Conservation (phyloP, 2,797 vertebrate species). For the Yasuhikotakia modesta region DNA sequence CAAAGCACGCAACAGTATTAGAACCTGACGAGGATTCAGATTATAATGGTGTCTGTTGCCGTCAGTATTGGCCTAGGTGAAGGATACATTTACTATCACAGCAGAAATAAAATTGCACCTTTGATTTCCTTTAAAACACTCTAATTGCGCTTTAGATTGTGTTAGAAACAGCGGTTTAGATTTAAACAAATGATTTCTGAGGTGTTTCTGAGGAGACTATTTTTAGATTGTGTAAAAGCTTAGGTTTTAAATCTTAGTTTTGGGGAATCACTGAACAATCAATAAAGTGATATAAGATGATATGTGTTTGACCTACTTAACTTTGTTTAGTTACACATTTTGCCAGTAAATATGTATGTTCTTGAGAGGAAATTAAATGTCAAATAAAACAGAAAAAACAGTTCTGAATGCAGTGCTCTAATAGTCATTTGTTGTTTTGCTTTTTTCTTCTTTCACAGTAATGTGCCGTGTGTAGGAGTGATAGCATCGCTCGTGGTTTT, state of each 20-base stretch:
- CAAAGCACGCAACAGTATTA: neutral
- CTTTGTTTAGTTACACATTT: neutral
- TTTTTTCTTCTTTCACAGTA: conserved; percentile 50
- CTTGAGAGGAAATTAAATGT: neutral
- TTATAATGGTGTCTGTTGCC: neutral
- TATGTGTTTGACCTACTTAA: neutral
- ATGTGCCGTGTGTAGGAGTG: conserved; percentile 35
- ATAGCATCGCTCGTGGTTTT: conserved; percentile 53
- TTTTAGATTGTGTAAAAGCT: neutral
- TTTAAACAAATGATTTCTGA: too few relatives aligned
- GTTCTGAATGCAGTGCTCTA: neutral
- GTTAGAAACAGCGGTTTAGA: too few relatives aligned
- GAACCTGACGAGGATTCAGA: neutral
- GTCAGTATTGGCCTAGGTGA: neutral
- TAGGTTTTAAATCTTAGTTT: neutral
- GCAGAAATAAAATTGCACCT: too few relatives aligned
- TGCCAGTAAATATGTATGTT: neutral
- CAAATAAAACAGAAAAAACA: too few relatives aligned
- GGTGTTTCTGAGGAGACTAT: neutral
- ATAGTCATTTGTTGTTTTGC: conserved; percentile 34
- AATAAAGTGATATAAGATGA: neutral
- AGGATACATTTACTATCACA: neutral
- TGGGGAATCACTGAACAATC: neutral
- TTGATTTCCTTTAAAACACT: too few relatives aligned
- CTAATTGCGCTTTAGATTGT: too few relatives aligned